Evolutionary conservation across 2,797 vertebrate genomes (phyloP).

Genomic region (Passerculus sandwichensis): DNA sequence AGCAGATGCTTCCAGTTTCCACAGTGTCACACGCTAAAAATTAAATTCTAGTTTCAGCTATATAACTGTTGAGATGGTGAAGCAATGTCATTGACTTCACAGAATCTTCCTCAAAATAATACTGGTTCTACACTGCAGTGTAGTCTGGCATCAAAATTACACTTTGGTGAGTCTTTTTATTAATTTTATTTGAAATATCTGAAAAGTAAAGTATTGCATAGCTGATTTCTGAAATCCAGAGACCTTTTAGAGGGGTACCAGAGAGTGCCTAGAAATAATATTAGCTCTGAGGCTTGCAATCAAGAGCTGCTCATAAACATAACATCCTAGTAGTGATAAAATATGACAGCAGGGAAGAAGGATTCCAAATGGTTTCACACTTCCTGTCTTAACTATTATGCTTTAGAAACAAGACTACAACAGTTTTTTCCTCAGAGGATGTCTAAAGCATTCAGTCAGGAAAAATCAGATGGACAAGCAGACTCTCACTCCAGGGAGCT

Average conservation of each 20-base stretch:
- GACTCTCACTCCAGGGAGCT: conserved; percentile 68
- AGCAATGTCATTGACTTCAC: not conserved
- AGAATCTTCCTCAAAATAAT: not conserved
- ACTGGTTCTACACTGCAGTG: not conserved
- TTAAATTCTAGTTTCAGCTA: not conserved
- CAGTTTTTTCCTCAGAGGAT: conserved; percentile 62
- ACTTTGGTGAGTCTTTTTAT: not conserved
- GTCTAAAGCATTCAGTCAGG: conserved; percentile 54
- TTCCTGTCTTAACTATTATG: conserved; percentile 44
- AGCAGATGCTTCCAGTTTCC: not conserved
- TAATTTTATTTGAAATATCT: conserved; percentile 5
- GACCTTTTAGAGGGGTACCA: not conserved
- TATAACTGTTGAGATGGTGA: not conserved
- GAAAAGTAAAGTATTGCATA: not conserved
- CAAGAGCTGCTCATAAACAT: conserved; percentile 24
- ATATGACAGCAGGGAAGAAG: conserved; percentile 66
- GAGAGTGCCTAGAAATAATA: not conserved
- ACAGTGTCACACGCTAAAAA: not conserved
- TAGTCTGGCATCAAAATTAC: not conserved
- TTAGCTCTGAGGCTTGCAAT: conserved; percentile 36
- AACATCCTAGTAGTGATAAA: conserved; percentile 35
- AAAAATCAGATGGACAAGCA: conserved; percentile 72
- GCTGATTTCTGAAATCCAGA: conserved; percentile 11
- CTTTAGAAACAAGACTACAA: conserved; percentile 28
- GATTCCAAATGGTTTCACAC: conserved; percentile 65